These are phyloP conservation scores for Zosterops hypoxanthus DNA, from an alignment of 2,113 vertebrate species.

Conservation along the genomic window DNA sequence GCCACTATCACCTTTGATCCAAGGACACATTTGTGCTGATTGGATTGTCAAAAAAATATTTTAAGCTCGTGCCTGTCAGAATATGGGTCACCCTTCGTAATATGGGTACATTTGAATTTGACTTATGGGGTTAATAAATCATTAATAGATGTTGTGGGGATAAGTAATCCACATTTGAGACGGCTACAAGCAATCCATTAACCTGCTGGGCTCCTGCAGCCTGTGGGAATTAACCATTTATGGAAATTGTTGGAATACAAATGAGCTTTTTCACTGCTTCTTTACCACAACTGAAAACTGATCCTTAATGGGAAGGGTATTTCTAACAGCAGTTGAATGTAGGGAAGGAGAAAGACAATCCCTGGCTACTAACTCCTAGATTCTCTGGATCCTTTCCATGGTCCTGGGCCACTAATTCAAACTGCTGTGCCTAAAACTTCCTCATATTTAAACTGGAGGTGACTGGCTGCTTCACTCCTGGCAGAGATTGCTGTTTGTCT, in stretches of 20 bases:
- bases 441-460: neutral
- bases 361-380: neutral
- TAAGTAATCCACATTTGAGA: neutral
- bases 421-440: neutral
- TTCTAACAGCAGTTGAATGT: neutral
- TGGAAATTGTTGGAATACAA: neutral
- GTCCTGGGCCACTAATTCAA: neutral
- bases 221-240: neutral
- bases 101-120: neutral
- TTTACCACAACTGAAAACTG: neutral
- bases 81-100: neutral
- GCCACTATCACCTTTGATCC: neutral
- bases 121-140: slow-evolving; percentile 14
- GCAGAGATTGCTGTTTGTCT: neutral
- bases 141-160: neutral
- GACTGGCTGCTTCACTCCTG: neutral
- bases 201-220: slow-evolving; percentile 2
- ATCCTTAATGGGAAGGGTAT: neutral
- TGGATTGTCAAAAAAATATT: slow-evolving; percentile 18
- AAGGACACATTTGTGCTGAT: neutral
- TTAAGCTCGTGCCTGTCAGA: neutral
- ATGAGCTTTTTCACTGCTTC: neutral
- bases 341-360: neutral
- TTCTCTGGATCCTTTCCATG: neutral
- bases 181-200: slow-evolving; percentile 15